phyloP scores from a whole-genome alignment of 2,888 invertebrate species.

The Brenthis daphne region DNA sequence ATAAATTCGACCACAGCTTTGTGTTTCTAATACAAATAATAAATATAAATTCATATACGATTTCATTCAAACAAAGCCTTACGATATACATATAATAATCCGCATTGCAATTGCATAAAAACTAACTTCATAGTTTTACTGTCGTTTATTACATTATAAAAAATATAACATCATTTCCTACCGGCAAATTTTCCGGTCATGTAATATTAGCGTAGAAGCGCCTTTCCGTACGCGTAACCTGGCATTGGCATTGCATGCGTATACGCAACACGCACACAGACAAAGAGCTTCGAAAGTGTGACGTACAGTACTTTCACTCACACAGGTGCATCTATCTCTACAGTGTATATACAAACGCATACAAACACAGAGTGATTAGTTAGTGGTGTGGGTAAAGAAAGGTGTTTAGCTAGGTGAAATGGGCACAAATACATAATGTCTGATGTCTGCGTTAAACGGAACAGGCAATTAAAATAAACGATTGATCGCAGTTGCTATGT shows the following conservation, averaged over 20 bases:
- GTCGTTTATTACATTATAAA: constrained; percentile 43
- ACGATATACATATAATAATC: background rate
- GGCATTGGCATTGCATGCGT: constrained; percentile 80
- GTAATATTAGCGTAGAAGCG: constrained; percentile 69
- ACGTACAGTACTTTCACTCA: constrained; percentile 48
- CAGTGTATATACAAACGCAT: constrained; percentile 22
- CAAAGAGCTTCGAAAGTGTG: constrained; percentile 47
- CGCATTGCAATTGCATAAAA: constrained; percentile 2
- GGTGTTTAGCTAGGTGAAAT: constrained; percentile 78
- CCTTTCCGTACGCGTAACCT: constrained; percentile 73
- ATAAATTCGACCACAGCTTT: too few relatives aligned
- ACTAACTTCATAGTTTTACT: constrained; percentile 26
- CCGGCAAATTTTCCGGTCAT: constrained; percentile 70
- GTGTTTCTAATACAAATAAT: too few relatives aligned
- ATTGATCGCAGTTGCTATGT: constrained; percentile 39
- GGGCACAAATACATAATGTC: constrained; percentile 60
- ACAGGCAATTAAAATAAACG: constrained; percentile 53
- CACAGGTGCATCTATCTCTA: constrained; percentile 42
- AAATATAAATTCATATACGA: too few relatives aligned
- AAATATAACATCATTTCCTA: constrained; percentile 45
- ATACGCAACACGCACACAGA: constrained; percentile 72
- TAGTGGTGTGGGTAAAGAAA: constrained; percentile 76
- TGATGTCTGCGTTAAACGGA: constrained; percentile 57
- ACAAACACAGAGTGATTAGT: constrained; percentile 44
- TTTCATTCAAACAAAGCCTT: background rate